phyloP scores from a whole-genome alignment of 2,888 invertebrate species.

The Meiosimyza decipiens region DNA sequence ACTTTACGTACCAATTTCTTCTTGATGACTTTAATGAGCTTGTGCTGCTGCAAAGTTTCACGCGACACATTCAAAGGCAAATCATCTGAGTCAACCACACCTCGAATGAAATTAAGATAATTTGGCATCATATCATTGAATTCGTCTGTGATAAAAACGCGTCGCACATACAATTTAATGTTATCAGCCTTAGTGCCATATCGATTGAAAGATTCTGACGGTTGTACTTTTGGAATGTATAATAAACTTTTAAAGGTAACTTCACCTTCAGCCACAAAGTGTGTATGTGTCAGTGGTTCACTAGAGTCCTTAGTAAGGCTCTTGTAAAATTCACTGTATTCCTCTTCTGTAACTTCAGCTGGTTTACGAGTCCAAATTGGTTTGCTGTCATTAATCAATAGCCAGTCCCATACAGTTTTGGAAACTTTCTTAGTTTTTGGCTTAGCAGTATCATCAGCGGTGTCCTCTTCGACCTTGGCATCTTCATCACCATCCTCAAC shows the following conservation, averaged over 20 bases:
- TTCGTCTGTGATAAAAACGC: slow-evolving; percentile 99
- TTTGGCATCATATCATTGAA: slow-evolving; percentile 99
- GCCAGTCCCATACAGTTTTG: slow-evolving; percentile 99
- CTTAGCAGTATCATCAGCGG: slow-evolving; percentile 71
- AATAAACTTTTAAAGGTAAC: slow-evolving; percentile 97
- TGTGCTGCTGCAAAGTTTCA: slow-evolving; percentile 98
- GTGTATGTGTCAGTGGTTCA: slow-evolving; percentile 83
- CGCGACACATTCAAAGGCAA: slow-evolving; percentile 97
- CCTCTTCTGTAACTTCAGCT: slow-evolving; percentile 83
- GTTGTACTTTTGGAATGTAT: slow-evolving; percentile 91
- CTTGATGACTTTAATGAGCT: slow-evolving; percentile 98
- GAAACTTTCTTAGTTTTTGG: slow-evolving; percentile 89
- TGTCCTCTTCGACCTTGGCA: slow-evolving; percentile 77
- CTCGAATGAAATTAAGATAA: slow-evolving; percentile 94
- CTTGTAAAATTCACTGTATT: slow-evolving; percentile 96
- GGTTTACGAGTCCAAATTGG: slow-evolving; percentile 98
- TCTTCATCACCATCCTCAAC: slow-evolving; percentile 67
- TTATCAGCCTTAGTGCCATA: slow-evolving; percentile 95
- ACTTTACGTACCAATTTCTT: slow-evolving; percentile 98
- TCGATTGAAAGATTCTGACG: slow-evolving; percentile 92
- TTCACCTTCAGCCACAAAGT: slow-evolving; percentile 99
- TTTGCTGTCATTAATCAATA: slow-evolving; percentile 94
- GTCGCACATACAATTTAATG: slow-evolving; percentile 95
- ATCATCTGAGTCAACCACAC: slow-evolving; percentile 99
- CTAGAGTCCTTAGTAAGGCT: slow-evolving; percentile 89